phyloP scores from a whole-genome alignment of 2,797 vertebrate genomes.

The Anomalospiza imberbis region DNA sequence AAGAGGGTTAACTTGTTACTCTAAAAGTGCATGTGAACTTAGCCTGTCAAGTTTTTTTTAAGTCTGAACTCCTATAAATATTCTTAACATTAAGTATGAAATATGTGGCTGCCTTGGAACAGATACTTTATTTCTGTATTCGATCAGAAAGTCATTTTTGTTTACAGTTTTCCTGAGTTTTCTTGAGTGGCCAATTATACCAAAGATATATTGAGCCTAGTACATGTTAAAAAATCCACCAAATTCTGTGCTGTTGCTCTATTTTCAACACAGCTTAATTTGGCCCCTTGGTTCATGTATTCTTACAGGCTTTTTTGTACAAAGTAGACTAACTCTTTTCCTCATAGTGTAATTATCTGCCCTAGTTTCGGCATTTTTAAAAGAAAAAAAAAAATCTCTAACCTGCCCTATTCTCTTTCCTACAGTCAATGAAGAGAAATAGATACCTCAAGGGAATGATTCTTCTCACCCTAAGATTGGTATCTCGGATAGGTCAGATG shows the following conservation, averaged over 20 bases:
- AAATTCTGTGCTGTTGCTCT: background rate
- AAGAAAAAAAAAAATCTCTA: background rate
- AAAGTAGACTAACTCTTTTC: background rate
- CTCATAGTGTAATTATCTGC: background rate
- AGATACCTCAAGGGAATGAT: background rate
- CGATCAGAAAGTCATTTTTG: background rate
- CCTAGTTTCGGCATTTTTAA: background rate
- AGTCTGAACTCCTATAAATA: background rate
- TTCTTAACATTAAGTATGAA: background rate
- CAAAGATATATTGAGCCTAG: background rate
- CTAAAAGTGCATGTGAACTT: background rate
- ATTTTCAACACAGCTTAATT: background rate
- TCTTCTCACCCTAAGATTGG: background rate
- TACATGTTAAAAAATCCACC: background rate
- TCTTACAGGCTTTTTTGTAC: background rate
- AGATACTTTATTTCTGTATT: background rate
- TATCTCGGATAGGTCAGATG: constrained; percentile 2
- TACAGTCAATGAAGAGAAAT: background rate
- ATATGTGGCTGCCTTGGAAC: background rate
- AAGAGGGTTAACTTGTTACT: background rate
- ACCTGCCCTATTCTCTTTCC: background rate
- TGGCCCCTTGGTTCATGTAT: background rate
- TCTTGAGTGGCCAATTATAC: background rate
- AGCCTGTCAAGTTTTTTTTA: background rate
- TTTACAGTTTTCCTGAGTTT: background rate